Base-by-base conservation (phyloP, 2,888 invertebrate species). In the Aporophyla nigra region DNA sequence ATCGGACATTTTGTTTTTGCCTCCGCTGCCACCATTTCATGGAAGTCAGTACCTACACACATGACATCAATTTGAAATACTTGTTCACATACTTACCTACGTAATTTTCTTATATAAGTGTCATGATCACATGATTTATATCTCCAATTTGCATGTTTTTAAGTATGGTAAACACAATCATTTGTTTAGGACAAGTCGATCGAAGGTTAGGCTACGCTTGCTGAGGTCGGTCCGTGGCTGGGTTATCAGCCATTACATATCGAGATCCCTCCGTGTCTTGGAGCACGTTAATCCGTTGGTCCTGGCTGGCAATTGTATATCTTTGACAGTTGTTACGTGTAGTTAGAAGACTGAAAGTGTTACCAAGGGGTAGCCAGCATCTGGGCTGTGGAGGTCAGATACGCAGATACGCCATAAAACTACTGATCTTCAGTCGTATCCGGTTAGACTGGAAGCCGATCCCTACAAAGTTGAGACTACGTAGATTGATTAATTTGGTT, bases 71-170 rank as follows among this genome's bases (percentile, higher is more conserved):
- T 76, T 74, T 65, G 6, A 59, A 65, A 80, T 65, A 54, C 54
- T 65, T 65, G 53, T 65, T 59, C 49, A 53, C n/a, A 70, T 40
- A 54, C 51, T 19, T 49, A 21, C 58, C 51, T 19, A 65, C 67
- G 78, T 74, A 62, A 68, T 69, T 24, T 61, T 71, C 40, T 79
- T 81, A 74, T 54, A 62, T 77, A 80, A 78, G 46, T 56, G 21
- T 12, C 51, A 19, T 71, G 68, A 65, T 78, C 80, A 80, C 59
- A 83, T 78, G 73, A 80, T 71, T 61, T 77, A 76, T 73, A 33
- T 59, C 63, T 71, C 54, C 69, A 71, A 83, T 80, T 78, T 77
- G 63, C 74, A 21, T 59, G 65, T 54, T 59, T 27, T 69, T 67
- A 24, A 7, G 7, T 40, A 73, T 53, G 49, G 27, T 33, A 59